Conservation (phyloP, 2,888 invertebrate species). For the Dichetophora obliterata region DNA sequence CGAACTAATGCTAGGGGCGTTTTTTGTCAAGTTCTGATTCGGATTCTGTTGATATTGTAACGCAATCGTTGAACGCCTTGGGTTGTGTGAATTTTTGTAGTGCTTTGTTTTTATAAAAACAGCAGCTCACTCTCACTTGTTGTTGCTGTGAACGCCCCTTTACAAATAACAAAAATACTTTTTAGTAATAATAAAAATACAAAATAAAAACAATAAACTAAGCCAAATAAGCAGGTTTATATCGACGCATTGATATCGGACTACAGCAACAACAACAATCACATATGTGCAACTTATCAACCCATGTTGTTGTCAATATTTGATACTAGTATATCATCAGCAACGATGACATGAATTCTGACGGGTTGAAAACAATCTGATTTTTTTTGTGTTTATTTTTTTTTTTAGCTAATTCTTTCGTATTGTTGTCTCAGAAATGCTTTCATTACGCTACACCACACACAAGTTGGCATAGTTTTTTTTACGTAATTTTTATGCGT, state of each 20-base stretch:
- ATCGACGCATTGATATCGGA: conserved; percentile 7
- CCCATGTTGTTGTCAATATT: no score
- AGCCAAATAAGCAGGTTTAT: conserved; percentile 5
- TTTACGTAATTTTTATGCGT: background rate
- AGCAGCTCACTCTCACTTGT: background rate
- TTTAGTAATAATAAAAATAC: background rate
- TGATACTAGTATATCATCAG: no score
- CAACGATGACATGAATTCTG: no score
- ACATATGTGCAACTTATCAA: no score
- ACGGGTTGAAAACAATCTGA: no score
- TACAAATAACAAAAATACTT: background rate
- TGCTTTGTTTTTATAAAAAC: background rate
- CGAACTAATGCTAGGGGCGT: conserved; percentile 31
- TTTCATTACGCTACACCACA: no score
- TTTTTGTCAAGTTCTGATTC: background rate
- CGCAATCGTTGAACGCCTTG: background rate
- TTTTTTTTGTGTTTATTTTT: no score
- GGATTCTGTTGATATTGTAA: background rate
- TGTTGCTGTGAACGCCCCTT: conserved; percentile 22
- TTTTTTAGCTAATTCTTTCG: background rate
- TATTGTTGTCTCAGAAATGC: background rate
- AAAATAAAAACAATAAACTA: background rate
- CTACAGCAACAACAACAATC: conserved; percentile 2
- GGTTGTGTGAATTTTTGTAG: conserved; percentile 3
- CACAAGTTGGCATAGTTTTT: background rate